These are phyloP conservation scores for Metallyticus violacea DNA, from an alignment of 2,888 invertebrate species.

Conservation along the genomic window DNA sequence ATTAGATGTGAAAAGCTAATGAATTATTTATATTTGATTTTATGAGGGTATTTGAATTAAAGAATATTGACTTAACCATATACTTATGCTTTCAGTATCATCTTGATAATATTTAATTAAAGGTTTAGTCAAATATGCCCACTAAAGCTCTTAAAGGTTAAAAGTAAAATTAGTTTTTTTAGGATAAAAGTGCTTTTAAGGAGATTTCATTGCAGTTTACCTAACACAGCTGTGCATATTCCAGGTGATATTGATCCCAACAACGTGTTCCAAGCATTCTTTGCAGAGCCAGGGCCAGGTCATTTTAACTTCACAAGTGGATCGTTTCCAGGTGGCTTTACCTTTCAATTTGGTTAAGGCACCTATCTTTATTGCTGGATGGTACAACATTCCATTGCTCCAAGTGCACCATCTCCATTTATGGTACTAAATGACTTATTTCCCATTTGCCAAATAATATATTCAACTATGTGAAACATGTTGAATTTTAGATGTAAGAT, in stretches of 20 bases:
- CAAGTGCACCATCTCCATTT: not conserved
- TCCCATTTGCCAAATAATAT: not conserved
- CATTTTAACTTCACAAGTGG: slow-evolving; percentile 51
- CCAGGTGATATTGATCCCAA: slow-evolving; percentile 73
- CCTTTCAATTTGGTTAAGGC: slow-evolving; percentile 67
- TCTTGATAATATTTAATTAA: no score
- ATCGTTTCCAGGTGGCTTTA: slow-evolving; percentile 53
- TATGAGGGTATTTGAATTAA: no score
- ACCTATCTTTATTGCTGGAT: not conserved
- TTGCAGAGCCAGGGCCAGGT: slow-evolving; percentile 56
- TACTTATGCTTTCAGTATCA: no score
- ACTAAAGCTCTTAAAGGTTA: no score
- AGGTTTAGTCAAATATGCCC: no score
- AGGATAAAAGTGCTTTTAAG: no score
- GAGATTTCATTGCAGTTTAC: no score
- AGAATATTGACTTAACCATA: no score
- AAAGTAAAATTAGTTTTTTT: no score
- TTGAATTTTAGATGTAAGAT: not conserved
- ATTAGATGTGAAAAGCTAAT: no score
- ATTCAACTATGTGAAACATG: not conserved
- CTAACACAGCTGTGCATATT: slow-evolving; percentile 44
- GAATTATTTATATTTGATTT: no score
- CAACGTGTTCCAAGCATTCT: slow-evolving; percentile 83
- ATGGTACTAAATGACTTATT: not conserved
- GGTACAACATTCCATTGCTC: slow-evolving; percentile 16